These are phyloP conservation scores for Macheiramphus alcinus DNA, from an alignment of 2,113 vertebrate genomes.

Conservation along the genomic window DNA sequence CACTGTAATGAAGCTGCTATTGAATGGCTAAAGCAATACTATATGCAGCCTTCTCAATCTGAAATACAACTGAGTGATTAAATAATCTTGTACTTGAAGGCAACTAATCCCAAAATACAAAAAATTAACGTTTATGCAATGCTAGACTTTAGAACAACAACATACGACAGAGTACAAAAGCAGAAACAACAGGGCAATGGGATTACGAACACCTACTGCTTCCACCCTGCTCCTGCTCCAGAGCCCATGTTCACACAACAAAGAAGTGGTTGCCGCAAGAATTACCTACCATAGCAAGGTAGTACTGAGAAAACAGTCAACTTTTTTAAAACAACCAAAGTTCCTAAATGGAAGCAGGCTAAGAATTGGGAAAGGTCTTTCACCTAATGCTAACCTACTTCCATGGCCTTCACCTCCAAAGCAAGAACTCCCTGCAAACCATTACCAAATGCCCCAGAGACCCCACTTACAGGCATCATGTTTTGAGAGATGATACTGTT, in stretches of 20 bases:
- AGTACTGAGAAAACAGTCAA: background rate
- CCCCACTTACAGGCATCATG: background rate
- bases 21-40: background rate
- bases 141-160: background rate
- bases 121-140: background rate
- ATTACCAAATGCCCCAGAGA: background rate
- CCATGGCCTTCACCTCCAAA: background rate
- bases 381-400: background rate
- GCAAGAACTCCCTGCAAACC: background rate
- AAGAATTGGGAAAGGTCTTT: background rate
- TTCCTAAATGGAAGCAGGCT: background rate
- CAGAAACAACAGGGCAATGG: background rate
- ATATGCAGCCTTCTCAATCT: background rate
- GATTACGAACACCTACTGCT: background rate
- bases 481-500: background rate
- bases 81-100: background rate
- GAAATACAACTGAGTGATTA: background rate
- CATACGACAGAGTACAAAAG: background rate
- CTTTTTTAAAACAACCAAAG: background rate
- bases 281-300: background rate
- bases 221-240: background rate
- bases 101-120: background rate
- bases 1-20: background rate
- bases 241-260: background rate
- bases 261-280: background rate